Conservation (phyloP, 2,797 vertebrate genomes). For the Acipenser oxyrinchus region DNA sequence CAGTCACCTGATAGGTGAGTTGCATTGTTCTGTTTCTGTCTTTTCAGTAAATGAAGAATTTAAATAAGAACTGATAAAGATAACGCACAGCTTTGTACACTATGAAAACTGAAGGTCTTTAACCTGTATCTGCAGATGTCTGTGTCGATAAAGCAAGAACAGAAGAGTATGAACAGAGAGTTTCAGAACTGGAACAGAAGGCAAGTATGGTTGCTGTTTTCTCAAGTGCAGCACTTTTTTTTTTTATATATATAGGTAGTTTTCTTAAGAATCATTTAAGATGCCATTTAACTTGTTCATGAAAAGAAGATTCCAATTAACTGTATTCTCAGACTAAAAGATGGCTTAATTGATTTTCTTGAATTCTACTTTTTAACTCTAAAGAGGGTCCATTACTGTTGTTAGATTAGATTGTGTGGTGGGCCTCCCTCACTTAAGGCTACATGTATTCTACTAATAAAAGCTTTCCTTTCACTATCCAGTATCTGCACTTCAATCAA, state of each 20-base stretch:
- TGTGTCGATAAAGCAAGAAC: slow-evolving; percentile 80
- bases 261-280: slow-evolving; percentile 27
- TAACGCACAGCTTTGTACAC: not conserved
- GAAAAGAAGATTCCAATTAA: slow-evolving; percentile 35
- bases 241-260: slow-evolving; percentile 37
- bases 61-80: not conserved
- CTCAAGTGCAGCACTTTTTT: slow-evolving; percentile 13
- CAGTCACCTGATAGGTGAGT: slow-evolving; percentile 82
- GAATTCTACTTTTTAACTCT: slow-evolving; percentile 23
- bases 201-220: slow-evolving; percentile 47
- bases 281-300: slow-evolving; percentile 34
- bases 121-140: slow-evolving; percentile 63
- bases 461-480: no score
- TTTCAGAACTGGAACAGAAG: slow-evolving; percentile 76
- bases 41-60: not conserved
- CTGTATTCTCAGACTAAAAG: slow-evolving; percentile 36
- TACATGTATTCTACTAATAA: no score
- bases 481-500: no score
- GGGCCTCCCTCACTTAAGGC: no score
- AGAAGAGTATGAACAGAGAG: slow-evolving; percentile 79
- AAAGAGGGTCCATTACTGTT: no score
- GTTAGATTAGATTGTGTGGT: no score
- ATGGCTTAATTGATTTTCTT: slow-evolving; percentile 30
- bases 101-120: not conserved
- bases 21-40: not conserved